Evolutionary conservation across 2,888 invertebrate species (phyloP).

Genomic region (Fragum sueziense): DNA sequence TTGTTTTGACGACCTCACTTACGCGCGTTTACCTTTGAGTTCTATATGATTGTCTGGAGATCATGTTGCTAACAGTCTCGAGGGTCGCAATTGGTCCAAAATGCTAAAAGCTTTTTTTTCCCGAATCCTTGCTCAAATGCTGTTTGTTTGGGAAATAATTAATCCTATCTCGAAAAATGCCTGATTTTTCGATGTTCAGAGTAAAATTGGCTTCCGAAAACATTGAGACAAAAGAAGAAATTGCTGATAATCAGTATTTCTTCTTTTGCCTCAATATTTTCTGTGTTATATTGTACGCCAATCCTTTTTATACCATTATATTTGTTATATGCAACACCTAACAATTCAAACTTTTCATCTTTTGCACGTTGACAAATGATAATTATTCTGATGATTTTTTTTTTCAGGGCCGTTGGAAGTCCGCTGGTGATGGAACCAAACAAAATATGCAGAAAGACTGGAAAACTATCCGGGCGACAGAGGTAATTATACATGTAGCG

Average conservation of each 20-base stretch:
- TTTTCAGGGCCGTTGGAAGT: slow-evolving; percentile 84
- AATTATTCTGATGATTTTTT: background rate
- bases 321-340: too few relatives aligned
- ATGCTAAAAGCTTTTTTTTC: too few relatives aligned
- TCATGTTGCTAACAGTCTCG: too few relatives aligned
- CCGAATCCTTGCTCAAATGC: too few relatives aligned
- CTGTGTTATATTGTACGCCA: background rate
- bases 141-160: too few relatives aligned
- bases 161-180: too few relatives aligned
- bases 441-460: slow-evolving; percentile 93
- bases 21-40: too few relatives aligned
- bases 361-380: background rate
- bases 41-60: too few relatives aligned
- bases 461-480: slow-evolving; percentile 88
- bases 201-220: background rate
- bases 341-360: background rate
- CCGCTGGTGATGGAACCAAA: slow-evolving; percentile 94
- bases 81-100: too few relatives aligned
- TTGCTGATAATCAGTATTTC: background rate
- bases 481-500: too few relatives aligned
- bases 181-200: too few relatives aligned
- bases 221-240: slow-evolving; percentile 1
- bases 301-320: background rate
- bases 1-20: too few relatives aligned
- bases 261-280: background rate